Percentiles rank a stretch among this genome's conserved stretches.
These are phyloP conservation scores for Phortica okadai DNA, from an alignment of 2,888 invertebrate genomes.

Conservation along the genomic window DNA sequence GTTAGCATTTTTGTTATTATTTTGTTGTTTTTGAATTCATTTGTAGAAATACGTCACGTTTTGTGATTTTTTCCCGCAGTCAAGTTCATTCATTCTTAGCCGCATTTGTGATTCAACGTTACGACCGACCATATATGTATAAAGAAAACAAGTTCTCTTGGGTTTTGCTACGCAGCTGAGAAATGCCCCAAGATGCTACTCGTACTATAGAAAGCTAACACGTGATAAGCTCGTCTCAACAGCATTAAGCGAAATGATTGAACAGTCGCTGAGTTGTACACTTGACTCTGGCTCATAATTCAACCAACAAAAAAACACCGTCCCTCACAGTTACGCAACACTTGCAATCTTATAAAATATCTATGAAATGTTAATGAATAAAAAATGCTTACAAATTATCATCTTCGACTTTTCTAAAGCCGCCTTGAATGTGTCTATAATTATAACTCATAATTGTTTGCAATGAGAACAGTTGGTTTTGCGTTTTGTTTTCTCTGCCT, in stretches of 20 bases:
- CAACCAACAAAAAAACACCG: too few species aligned
- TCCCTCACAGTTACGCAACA: not conserved
- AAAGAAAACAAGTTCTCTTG: slow-evolving; percentile 20
- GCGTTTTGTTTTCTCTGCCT: not conserved
- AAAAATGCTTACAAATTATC: slow-evolving; percentile 7
- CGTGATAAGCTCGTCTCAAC: not conserved
- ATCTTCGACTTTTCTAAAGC: not conserved
- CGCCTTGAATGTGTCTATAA: not conserved
- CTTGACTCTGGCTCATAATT: too few species aligned
- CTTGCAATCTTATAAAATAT: not conserved
- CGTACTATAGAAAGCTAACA: not conserved
- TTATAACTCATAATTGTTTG: slow-evolving; percentile 14
- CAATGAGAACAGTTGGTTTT: slow-evolving; percentile 1
- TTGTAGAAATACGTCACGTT: slow-evolving; percentile 20
- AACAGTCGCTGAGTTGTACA: too few species aligned
- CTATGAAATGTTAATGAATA: not conserved
- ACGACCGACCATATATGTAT: too few species aligned
- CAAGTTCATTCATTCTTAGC: slow-evolving; percentile 19
- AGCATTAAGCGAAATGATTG: too few species aligned
- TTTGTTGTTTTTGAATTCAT: slow-evolving; percentile 2
- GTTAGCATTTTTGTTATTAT: slow-evolving; percentile 11
- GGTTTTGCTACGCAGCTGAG: not conserved
- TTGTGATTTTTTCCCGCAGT: not conserved
- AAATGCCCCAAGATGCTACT: too few species aligned
- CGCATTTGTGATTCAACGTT: slow-evolving; percentile 1